Conservation (phyloP, 1,140 invertebrate genomes). For the Drosophila ambigua region DNA sequence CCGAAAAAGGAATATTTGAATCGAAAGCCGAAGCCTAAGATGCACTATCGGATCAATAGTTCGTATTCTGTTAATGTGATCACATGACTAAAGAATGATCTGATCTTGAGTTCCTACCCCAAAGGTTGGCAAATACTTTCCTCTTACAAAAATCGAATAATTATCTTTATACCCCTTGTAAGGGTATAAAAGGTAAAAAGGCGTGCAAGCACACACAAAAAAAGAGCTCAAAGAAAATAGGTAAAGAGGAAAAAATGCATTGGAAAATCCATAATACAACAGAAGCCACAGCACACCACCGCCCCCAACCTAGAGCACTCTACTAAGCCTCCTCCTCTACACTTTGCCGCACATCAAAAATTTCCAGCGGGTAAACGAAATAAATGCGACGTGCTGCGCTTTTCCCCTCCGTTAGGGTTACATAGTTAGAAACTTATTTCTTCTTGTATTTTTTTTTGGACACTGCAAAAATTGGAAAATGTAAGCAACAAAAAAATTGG, state of each 20-base stretch:
- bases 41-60: no score
- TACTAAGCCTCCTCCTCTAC: background rate
- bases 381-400: slow-evolving; percentile 48
- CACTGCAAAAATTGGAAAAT: slow-evolving; percentile 1
- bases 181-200: no score
- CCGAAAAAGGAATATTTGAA: no score
- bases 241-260: slow-evolving; percentile 16
- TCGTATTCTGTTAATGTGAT: no score
- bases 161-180: no score
- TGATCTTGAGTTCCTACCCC: no score
- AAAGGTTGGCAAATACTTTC: no score
- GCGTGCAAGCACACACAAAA: background rate
- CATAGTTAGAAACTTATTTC: slow-evolving; percentile 17
- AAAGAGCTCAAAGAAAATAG: slow-evolving; percentile 2
- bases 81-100: no score
- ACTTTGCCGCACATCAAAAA: slow-evolving; percentile 11
- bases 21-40: no score
- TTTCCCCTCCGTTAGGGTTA: slow-evolving; percentile 30
- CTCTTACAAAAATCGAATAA: no score
- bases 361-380: slow-evolving; percentile 35
- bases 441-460: background rate
- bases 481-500: slow-evolving; percentile 23
- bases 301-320: no score
- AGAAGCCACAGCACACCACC: slow-evolving; percentile 9
- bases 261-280: slow-evolving; percentile 22